Conservation (phyloP, 1,140 invertebrate genomes). For the Sweltsa coloradensis region DNA sequence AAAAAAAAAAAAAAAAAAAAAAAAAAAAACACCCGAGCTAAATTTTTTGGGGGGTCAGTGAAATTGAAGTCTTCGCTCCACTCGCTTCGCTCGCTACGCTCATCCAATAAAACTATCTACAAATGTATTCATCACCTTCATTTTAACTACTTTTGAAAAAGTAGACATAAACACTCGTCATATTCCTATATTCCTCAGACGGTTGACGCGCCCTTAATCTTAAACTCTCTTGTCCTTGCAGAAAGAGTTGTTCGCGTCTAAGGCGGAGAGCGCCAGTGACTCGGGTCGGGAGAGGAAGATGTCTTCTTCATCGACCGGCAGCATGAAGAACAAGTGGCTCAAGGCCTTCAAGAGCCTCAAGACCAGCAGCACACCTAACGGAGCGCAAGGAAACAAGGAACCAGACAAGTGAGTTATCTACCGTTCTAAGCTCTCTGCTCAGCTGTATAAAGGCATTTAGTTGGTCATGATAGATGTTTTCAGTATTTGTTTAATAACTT, state of each 20-base stretch:
- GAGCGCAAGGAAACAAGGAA: slow-evolving; percentile 33
- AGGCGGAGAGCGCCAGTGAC: slow-evolving; percentile 50
- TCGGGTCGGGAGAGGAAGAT: slow-evolving; percentile 64
- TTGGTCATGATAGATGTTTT: slow-evolving; percentile 21
- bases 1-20: no score
- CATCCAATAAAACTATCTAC: no score
- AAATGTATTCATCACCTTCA: no score
- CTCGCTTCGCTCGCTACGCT: no score
- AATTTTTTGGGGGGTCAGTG: no score
- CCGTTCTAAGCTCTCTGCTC: not conserved
- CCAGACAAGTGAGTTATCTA: slow-evolving; percentile 39
- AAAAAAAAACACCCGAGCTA: no score
- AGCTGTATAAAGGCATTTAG: not conserved
- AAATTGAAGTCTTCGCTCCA: no score
- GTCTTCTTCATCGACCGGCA: slow-evolving; percentile 70
- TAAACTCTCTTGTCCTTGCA: slow-evolving; percentile 39
- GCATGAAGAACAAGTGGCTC: slow-evolving; percentile 95
- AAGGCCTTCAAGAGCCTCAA: slow-evolving; percentile 94
- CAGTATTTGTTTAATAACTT: slow-evolving; percentile 23
- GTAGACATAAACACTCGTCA: no score
- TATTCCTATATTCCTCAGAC: no score
- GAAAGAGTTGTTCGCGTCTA: slow-evolving; percentile 79
- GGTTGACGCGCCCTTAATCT: no score
- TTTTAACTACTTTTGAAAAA: no score
- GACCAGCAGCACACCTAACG: slow-evolving; percentile 47